phyloP scores from a whole-genome alignment of 2,797 vertebrate genomes.

The Cossypha dichroa region DNA sequence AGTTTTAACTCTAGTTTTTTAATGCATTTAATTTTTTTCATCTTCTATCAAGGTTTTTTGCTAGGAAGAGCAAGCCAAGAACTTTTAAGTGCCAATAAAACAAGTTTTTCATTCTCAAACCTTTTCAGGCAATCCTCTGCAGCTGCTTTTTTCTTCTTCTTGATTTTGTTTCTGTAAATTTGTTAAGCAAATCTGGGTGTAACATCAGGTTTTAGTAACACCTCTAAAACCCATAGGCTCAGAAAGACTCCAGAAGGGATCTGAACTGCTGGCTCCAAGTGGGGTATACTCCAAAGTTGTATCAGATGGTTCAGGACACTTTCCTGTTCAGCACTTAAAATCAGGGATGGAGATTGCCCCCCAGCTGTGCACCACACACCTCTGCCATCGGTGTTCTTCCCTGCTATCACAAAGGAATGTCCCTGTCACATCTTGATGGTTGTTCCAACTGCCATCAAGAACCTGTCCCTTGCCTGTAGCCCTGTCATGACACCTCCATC shows the following conservation, averaged over 20 bases:
- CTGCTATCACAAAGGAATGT: not conserved
- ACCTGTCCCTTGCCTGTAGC: not conserved
- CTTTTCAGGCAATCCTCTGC: not conserved
- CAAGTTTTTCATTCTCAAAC: not conserved
- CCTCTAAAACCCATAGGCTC: not conserved
- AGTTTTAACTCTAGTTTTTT: not conserved
- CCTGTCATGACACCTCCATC: fast-evolving
- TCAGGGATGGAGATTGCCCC: not conserved
- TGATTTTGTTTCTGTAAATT: not conserved
- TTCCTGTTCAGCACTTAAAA: not conserved
- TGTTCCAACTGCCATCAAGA: not conserved
- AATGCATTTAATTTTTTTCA: not conserved
- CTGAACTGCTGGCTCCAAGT: not conserved
- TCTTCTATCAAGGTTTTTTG: not conserved
- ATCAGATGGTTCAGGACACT: not conserved
- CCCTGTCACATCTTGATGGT: no score
- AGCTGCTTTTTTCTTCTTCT: not conserved
- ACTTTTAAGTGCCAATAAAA: not conserved
- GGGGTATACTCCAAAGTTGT: not conserved
- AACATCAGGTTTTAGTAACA: not conserved
- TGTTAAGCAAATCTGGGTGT: not conserved
- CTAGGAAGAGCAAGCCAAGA: not conserved
- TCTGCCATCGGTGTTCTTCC: not conserved
- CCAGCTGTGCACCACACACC: not conserved
- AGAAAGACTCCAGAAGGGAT: not conserved